Evolutionary conservation across 2,888 invertebrate species (phyloP), one percentile per base, ranked within the genome.

Genomic region (Stenolophus ochropezus): DNA sequence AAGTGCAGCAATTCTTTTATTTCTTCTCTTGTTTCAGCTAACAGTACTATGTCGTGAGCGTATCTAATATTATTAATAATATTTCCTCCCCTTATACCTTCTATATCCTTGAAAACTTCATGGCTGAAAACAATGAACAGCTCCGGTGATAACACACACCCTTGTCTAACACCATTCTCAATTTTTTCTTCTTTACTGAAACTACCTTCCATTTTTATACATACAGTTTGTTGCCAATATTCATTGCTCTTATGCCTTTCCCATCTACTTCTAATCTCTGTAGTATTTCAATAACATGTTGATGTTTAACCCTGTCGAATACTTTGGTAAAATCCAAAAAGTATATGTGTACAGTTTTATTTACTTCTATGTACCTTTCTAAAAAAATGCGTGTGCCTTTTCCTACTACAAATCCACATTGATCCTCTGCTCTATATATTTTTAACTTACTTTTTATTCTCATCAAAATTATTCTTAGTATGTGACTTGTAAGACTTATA

Each of bases 21-120:
- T 2, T 25, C 58, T 21, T 51, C 14, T 4, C 33, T 42, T 21
- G 11, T 82, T 33, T 82, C 81, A 4, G 61, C 53, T 27, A 82
- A 47, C 65, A 82, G 27, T 16, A 75, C 81, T 33, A 33, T 82
- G 53, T 75, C 81, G 74, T 82, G 42, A 4, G 65, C 76, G 69
- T 82, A 82, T 78, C 82, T 82, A 23, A 82, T 82, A 21, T 82
- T 82, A 20, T 74, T 82, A 0, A 82, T 20, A 58, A 27, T 21
- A 58, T 69, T 20, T 3, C 75, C n/a, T 56, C 27, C 2, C 56
- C 21, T 23, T 51, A n/a, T 53, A 74, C 65, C 1, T n/a, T 82
- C 56, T 6, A 82, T 51, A 47, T 82, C 61, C 21, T 78, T 79
- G 58, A 82, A 47, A 33, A 83, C 25, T 25, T 65, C 61, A 53